Evolutionary conservation across 2,888 invertebrate genomes (phyloP), one percentile per base, ranked within the genome.

Genomic region (Agonopterix heracliana): DNA sequence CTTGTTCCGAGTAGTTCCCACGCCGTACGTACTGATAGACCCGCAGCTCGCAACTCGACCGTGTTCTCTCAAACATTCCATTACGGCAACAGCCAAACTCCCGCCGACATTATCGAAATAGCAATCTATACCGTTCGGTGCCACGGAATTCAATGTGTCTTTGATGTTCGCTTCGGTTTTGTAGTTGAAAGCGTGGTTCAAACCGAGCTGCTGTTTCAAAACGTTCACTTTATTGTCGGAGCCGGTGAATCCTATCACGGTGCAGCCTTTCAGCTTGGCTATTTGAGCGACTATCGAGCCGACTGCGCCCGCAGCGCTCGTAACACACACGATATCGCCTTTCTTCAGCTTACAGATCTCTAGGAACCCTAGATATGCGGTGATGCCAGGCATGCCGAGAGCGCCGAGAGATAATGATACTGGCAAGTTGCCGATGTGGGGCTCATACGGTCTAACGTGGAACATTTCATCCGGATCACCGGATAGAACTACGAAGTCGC

Each of bases 101-200:
- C 93, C 92, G 1, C 93, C 93, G 12, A 92, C 93, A 64, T 93
- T 93, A 64, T 94, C 93, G 66, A 93, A 93, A 64, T 91, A 93
- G 58, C 92, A 91, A 64, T 94, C 92, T 0, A 94, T 76, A 2
- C 93, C 93, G 7, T 90, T 72, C 0, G 92, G 91, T 3, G 91
- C 91, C 41, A 75, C 78, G 67, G 90, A 78, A 49, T 81, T 83
- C 49, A 94, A 69, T 26, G 81, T 66, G 0, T 46, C 50, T 9
- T 70, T 74, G 13, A 92, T 55, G 48, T 68, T 49, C 53, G 89
- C 63, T 13, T 76, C 79, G 3, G 84, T 90, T 71, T 93, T 94
- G 74, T 94, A 94, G 77, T 94, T 94, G 57, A 92, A 91, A 8
- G 90, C 92, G 60, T 84, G 70, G 64, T 94, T 91, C 63, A 93